These are phyloP conservation scores for Bursaphelenchus mucronatus DNA, from an alignment of 1,140 invertebrate genomes.

Conservation along the genomic window DNA sequence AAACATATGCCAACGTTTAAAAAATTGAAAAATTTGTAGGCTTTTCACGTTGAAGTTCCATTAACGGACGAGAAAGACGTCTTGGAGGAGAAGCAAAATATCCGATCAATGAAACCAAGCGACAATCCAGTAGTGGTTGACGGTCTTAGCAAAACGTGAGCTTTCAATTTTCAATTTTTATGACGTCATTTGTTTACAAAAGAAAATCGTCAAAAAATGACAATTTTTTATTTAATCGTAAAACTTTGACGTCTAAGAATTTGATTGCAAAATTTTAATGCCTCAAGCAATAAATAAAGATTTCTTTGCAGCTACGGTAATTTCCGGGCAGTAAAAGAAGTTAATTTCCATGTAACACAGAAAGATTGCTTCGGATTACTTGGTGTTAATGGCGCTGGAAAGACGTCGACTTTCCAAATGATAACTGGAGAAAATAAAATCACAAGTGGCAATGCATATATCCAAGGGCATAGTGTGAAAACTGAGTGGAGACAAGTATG, in stretches of 20 bases:
- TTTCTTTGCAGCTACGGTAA: slow-evolving; percentile 42
- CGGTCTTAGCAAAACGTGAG: slow-evolving; percentile 13
- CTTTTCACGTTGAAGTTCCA: slow-evolving; percentile 6
- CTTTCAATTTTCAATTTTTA: neutral
- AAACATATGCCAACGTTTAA: too few species aligned
- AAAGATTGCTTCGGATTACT: slow-evolving; percentile 48
- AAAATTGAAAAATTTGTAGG: slow-evolving; percentile 1
- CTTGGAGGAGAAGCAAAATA: slow-evolving; percentile 19
- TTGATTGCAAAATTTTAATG: slow-evolving; percentile 19
- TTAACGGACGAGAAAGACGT: slow-evolving; percentile 16
- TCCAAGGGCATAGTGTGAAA: slow-evolving; percentile 61
- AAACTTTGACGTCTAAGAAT: slow-evolving; percentile 15
- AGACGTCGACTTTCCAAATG: slow-evolving; percentile 69
- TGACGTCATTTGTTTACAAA: too few species aligned
- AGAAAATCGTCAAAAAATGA: too few species aligned
- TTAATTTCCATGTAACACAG: slow-evolving; percentile 47
- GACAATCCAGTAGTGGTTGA: slow-evolving; percentile 19
- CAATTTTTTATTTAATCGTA: slow-evolving; percentile 1
- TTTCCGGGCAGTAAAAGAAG: slow-evolving; percentile 53
- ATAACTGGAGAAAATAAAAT: slow-evolving; percentile 73
- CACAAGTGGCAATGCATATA: slow-evolving; percentile 67
- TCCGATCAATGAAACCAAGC: slow-evolving; percentile 6
- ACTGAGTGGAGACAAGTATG: slow-evolving; percentile 41
- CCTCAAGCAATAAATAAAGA: neutral
- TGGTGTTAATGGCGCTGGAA: slow-evolving; percentile 62